Evolutionary conservation across 2,113 vertebrate species (phyloP), one percentile per base, ranked within the genome.

Genomic region (Mormyrus lacerda): DNA sequence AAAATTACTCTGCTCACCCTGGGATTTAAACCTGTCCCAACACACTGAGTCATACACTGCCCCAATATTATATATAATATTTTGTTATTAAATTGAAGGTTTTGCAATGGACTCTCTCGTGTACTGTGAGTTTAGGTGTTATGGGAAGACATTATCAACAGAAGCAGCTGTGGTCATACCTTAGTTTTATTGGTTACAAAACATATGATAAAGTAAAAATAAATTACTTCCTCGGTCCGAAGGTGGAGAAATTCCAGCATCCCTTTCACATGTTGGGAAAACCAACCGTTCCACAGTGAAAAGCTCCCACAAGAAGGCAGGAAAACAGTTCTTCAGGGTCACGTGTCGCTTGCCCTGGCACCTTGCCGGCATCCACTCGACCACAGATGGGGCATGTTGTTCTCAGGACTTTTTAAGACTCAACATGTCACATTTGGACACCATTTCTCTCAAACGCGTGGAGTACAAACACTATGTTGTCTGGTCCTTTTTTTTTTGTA

Each of bases 141-240:
- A 35, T 27, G 35, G 39, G 10, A 19, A 51, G 4, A 4, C 48
- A 79, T 73, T 17, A 89, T 79, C 9, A 4, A 35, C 55, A 87
- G 51, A 87, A 44, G 44, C 55, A 44, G 82, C 90, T 73, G 48
- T 89, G 79, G 89, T 92, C 88, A 87, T 91, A 94, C 92, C 91
- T 94, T 92, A 93, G 93, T 93, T 96, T 96, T 96, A 96, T 96
- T 96, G 94, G 92, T 94, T 95, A 94, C 94, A 95, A 95, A 95
- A 94, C 92, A 94, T 94, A 94, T 89, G 90, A 94, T 90, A 95
- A 92, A 92, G 91, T 91, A 90, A 93, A 95, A 96, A 95, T 96
- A 95, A 96, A 95, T 95, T 94, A 92, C 88, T 92, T 92, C 91
- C 91, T 94, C 82, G 88, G 91, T 93, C 91, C 87, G 88, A 93